These are phyloP conservation scores for Hesperia comma DNA, from an alignment of 2,888 invertebrate genomes.

Conservation along the genomic window DNA sequence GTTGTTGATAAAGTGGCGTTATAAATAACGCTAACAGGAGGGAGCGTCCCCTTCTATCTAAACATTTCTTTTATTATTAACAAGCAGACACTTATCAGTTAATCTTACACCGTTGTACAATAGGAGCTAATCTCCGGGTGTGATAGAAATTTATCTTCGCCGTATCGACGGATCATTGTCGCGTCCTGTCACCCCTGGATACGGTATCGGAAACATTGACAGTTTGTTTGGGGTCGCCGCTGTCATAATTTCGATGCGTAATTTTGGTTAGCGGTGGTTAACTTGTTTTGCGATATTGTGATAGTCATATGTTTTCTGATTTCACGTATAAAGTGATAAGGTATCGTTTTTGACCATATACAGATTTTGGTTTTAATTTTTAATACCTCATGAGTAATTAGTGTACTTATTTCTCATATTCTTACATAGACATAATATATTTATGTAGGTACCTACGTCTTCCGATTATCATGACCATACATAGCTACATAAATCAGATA, in stretches of 20 bases:
- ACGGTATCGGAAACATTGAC: slow-evolving; percentile 54
- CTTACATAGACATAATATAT: too few species aligned
- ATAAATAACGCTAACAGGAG: slow-evolving; percentile 60
- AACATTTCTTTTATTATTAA: slow-evolving; percentile 79
- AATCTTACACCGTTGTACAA: slow-evolving; percentile 80
- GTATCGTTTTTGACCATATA: too few species aligned
- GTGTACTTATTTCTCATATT: too few species aligned
- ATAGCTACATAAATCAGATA: too few species aligned
- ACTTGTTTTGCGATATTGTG: not conserved
- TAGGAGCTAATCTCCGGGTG: slow-evolving; percentile 77
- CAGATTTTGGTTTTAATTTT: too few species aligned
- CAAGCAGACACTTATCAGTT: slow-evolving; percentile 81
- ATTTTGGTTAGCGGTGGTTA: slow-evolving; percentile 24
- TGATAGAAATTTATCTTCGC: slow-evolving; percentile 80
- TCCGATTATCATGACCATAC: too few species aligned
- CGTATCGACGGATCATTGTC: slow-evolving; percentile 66
- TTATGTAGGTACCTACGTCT: too few species aligned
- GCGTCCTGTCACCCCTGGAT: slow-evolving; percentile 57
- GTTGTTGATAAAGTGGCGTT: slow-evolving; percentile 52
- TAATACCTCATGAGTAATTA: too few species aligned
- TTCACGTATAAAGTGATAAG: too few species aligned
- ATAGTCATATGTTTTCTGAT: not conserved
- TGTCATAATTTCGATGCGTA: slow-evolving; percentile 36
- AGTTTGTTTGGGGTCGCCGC: slow-evolving; percentile 54
- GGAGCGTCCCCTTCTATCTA: slow-evolving; percentile 57